Percentiles rank a stretch among this genome's conserved stretches.
Evolutionary conservation across 2,797 vertebrate genomes (phyloP).

Genomic region (Gymnopithys bicolor): DNA sequence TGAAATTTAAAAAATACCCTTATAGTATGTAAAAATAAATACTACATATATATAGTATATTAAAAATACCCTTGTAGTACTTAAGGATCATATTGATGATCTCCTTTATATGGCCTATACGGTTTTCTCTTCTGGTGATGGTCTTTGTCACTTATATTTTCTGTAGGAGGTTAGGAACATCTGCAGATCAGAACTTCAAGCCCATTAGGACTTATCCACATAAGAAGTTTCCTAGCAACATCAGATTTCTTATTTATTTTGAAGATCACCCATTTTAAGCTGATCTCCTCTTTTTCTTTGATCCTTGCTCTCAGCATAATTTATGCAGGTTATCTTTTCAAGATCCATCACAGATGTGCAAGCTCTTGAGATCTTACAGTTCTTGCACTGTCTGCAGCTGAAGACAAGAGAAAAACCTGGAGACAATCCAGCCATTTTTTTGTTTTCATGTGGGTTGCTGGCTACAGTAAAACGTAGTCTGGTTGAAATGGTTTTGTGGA

Average conservation of each 20-base stretch:
- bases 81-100: background rate
- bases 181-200: background rate
- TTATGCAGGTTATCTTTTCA: background rate
- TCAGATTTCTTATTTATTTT: background rate
- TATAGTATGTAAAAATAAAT: background rate
- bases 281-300: background rate
- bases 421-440: background rate
- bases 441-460: background rate
- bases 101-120: background rate
- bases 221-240: background rate
- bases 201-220: background rate
- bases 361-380: background rate
- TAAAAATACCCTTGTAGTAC: background rate
- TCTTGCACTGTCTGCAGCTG: background rate
- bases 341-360: background rate
- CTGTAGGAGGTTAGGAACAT: background rate
- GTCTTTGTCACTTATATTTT: background rate
- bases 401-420: background rate
- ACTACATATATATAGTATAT: no score
- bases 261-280: background rate
- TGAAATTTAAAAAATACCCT: background rate
- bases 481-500: background rate
- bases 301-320: background rate
- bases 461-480: background rate
- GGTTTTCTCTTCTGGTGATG: background rate